Evolutionary conservation across 2,888 invertebrate genomes (phyloP).

Genomic region (Synanthedon myopaeformis): DNA sequence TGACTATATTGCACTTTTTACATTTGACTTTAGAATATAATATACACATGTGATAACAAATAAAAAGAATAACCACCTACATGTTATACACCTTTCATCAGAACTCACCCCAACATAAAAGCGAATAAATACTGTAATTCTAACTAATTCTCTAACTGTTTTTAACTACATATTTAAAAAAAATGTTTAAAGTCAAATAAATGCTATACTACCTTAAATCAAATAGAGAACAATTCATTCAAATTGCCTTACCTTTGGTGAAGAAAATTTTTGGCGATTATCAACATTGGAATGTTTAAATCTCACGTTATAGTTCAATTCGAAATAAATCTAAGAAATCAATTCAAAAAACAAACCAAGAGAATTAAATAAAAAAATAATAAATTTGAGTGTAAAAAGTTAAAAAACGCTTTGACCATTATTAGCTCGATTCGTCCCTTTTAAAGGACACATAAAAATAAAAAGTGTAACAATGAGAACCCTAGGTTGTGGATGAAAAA

Average conservation of each 20-base stretch:
- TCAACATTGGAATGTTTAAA: slow-evolving; percentile 59
- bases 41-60: not conserved
- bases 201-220: slow-evolving; percentile 70
- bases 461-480: slow-evolving; percentile 52
- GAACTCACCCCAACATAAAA: slow-evolving; percentile 26
- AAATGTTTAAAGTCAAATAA: slow-evolving; percentile 62
- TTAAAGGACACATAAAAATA: slow-evolving; percentile 7
- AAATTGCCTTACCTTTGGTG: slow-evolving; percentile 65
- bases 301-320: slow-evolving; percentile 40
- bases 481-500: slow-evolving; percentile 24
- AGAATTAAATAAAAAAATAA: slow-evolving; percentile 30
- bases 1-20: not conserved
- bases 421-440: slow-evolving; percentile 57
- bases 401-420: slow-evolving; percentile 70
- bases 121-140: slow-evolving; percentile 34
- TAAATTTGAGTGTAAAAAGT: slow-evolving; percentile 72
- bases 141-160: slow-evolving; percentile 3
- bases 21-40: not conserved
- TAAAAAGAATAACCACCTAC: slow-evolving; percentile 13
- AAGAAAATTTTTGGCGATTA: slow-evolving; percentile 48
- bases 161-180: slow-evolving; percentile 14
- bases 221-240: slow-evolving; percentile 45
- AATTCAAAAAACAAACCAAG: slow-evolving; percentile 30
- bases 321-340: slow-evolving; percentile 39
- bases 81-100: slow-evolving; percentile 14